These are phyloP conservation scores for Dasysyrphus albostriatus DNA, from an alignment of 2,888 invertebrate species.

Conservation along the genomic window DNA sequence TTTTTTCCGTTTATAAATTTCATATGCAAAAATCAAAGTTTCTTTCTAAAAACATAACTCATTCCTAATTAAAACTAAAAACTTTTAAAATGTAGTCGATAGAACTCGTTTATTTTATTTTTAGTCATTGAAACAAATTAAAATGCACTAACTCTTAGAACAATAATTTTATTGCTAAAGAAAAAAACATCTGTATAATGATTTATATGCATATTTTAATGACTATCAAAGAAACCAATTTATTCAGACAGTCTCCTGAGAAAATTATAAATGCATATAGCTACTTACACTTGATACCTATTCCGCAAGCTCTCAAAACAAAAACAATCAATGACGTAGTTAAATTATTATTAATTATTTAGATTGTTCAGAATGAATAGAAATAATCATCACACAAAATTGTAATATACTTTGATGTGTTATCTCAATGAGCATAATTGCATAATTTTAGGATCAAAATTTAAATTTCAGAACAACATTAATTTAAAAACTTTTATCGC, in stretches of 20 bases:
- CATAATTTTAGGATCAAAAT: not conserved
- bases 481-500: too few species aligned
- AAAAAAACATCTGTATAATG: not conserved
- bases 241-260: not conserved
- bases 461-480: not conserved
- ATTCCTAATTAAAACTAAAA: too few species aligned
- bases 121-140: not conserved
- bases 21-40: too few species aligned
- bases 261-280: not conserved
- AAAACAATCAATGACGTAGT: slow-evolving; percentile 4
- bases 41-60: too few species aligned
- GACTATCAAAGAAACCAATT: slow-evolving; percentile 14
- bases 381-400: not conserved
- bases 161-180: not conserved
- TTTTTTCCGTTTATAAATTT: too few species aligned
- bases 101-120: not conserved
- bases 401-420: not conserved
- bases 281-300: slow-evolving; percentile 10
- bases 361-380: slow-evolving; percentile 12
- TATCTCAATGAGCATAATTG: not conserved
- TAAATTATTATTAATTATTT: not conserved
- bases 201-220: not conserved
- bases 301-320: not conserved
- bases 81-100: not conserved
- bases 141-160: slow-evolving; percentile 1